A percentile compares a stretch with the other conserved stretches of the same genome.
Conservation (phyloP, 2,888 invertebrate species). For the Harpagoxenus sublaevis region DNA sequence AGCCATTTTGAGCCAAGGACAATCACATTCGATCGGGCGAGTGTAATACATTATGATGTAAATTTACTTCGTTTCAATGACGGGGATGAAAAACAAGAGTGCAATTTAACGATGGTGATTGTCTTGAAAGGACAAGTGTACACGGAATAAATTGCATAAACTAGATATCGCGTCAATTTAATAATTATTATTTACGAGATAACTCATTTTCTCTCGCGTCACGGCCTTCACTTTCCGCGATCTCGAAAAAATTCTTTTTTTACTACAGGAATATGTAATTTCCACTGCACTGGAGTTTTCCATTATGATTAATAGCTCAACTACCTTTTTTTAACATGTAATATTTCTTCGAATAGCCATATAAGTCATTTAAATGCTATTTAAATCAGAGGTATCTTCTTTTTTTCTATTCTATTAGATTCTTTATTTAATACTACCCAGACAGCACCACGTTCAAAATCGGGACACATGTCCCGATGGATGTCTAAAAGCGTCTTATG, state of each 20-base stretch:
- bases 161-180: constrained; percentile 18
- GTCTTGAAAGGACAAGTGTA: constrained; percentile 1
- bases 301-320: background rate
- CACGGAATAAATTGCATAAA: background rate
- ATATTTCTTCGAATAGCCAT: background rate
- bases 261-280: background rate
- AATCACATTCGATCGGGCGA: background rate
- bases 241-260: background rate
- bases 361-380: background rate
- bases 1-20: background rate
- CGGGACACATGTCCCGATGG: no score
- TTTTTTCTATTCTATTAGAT: background rate
- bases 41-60: background rate
- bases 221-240: background rate
- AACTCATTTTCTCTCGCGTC: background rate
- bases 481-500: no score
- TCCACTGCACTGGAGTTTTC: background rate
- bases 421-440: background rate
- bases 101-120: no score
- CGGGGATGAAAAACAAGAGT: background rate
- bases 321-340: background rate
- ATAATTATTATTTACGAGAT: constrained; percentile 21
- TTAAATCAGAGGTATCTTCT: background rate
- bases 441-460: no score
- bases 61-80: background rate